Conservation (phyloP, 2,797 vertebrate genomes). For the Cossypha dichroa region DNA sequence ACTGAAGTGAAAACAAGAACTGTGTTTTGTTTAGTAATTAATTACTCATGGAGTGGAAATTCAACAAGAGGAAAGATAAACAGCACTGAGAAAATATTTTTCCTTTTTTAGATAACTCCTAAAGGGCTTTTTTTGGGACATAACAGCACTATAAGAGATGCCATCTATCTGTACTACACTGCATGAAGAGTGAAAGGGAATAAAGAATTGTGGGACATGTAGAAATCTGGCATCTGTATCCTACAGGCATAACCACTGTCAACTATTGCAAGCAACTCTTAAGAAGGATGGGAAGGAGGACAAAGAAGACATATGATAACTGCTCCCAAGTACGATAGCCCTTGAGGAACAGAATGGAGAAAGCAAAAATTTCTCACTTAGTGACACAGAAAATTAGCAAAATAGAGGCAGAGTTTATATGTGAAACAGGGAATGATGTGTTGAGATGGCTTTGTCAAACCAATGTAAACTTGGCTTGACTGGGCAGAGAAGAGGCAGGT, state of each 20-base stretch:
- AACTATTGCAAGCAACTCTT: background rate
- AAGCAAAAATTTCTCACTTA: background rate
- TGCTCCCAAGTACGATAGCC: background rate
- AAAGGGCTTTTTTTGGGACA: background rate
- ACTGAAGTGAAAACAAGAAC: background rate
- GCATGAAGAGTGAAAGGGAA: background rate
- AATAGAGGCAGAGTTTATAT: background rate
- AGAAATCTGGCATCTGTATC: background rate
- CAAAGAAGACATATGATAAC: background rate
- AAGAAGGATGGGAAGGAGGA: background rate
- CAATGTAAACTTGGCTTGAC: background rate
- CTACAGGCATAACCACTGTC: background rate
- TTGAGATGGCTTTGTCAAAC: background rate
- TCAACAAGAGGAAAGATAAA: background rate
- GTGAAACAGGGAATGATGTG: background rate
- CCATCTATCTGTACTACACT: background rate
- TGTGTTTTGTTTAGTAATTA: background rate
- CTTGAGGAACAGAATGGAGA: background rate
- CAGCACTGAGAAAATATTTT: background rate
- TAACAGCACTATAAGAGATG: background rate
- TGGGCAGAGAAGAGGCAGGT: background rate
- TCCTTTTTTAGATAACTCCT: background rate
- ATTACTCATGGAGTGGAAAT: background rate
- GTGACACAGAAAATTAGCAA: background rate
- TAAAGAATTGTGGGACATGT: accelerated